phyloP scores from a whole-genome alignment of 2,888 invertebrate species.

The Laspeyria flexula region DNA sequence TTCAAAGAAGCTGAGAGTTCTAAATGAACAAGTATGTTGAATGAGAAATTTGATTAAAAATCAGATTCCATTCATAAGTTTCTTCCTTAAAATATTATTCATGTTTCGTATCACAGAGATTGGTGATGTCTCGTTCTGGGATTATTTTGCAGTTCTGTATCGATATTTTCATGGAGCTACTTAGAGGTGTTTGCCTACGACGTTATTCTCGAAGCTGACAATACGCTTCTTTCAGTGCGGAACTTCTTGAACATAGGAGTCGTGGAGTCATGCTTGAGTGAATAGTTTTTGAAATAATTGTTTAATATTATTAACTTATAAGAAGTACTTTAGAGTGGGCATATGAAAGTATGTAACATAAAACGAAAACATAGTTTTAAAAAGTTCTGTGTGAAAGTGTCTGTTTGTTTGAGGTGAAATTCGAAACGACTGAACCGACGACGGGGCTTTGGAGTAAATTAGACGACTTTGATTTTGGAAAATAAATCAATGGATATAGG shows the following conservation, averaged over 20 bases:
- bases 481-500: too few relatives aligned
- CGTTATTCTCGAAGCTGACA: slow-evolving; percentile 54
- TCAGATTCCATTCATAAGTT: slow-evolving; percentile 36
- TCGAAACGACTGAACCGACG: too few relatives aligned
- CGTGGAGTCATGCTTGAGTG: background rate
- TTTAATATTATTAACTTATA: too few relatives aligned
- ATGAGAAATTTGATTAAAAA: slow-evolving; percentile 44
- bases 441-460: too few relatives aligned
- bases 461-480: too few relatives aligned
- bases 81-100: slow-evolving; percentile 29
- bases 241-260: background rate
- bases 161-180: slow-evolving; percentile 38
- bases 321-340: too few relatives aligned
- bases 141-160: slow-evolving; percentile 38
- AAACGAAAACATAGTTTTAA: too few relatives aligned
- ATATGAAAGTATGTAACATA: too few relatives aligned
- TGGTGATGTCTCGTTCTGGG: slow-evolving; percentile 12
- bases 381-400: too few relatives aligned
- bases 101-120: slow-evolving; percentile 18
- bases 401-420: too few relatives aligned
- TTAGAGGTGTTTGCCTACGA: slow-evolving; percentile 57
- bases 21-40: slow-evolving; percentile 45
- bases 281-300: background rate
- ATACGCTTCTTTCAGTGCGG: slow-evolving; percentile 56
- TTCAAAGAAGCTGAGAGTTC: slow-evolving; percentile 32